These are phyloP conservation scores for Limonius californicus DNA, from an alignment of 1,140 invertebrate genomes.

Conservation along the genomic window DNA sequence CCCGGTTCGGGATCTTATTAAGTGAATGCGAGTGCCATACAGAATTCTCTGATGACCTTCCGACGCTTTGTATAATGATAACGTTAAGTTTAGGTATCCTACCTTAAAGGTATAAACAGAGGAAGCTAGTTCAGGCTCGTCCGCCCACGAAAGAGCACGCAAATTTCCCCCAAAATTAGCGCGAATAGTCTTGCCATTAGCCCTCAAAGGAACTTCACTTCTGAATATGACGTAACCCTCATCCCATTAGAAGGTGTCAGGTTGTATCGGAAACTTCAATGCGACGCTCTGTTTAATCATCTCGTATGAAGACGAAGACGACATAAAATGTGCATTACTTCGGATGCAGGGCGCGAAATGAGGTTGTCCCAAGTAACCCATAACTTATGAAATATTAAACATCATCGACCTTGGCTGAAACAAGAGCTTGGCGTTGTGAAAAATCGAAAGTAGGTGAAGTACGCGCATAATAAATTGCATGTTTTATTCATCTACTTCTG, in stretches of 20 bases:
- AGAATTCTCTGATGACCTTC: neutral
- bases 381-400: conserved; percentile 5
- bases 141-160: neutral
- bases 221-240: neutral
- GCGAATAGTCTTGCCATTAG: neutral
- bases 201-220: neutral
- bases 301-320: neutral
- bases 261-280: neutral
- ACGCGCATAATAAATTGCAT: conserved; percentile 11
- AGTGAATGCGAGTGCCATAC: neutral
- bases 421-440: neutral
- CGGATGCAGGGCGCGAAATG: neutral
- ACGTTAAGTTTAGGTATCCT: neutral
- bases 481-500: conserved; percentile 4
- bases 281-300: neutral
- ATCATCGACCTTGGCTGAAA: neutral
- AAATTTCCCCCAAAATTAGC: neutral
- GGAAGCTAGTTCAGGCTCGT: neutral
- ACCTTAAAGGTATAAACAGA: neutral
- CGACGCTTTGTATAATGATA: neutral
- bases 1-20: neutral
- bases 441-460: conserved; percentile 13
- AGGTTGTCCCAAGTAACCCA: neutral
- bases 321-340: neutral
- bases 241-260: too few relatives aligned